Base-by-base conservation (phyloP, 2,113 vertebrate genomes). In the Terrapene triunguis region DNA sequence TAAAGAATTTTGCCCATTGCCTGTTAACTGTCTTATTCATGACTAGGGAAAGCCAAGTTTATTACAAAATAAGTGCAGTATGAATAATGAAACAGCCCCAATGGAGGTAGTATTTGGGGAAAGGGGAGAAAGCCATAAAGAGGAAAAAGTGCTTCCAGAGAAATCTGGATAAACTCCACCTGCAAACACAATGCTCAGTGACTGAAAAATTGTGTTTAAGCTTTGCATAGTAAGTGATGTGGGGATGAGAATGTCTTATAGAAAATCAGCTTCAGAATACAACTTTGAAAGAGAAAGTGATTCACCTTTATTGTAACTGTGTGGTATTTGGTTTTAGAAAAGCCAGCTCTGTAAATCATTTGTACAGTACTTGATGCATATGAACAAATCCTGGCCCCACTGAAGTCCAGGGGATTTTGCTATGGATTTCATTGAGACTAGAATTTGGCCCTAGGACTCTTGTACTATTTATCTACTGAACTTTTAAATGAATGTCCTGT, bases 401-500 rank as follows among this genome's bases (percentile, higher is more conserved):
- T 50, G 11, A n/a, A 53, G 81, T 79, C 50, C 86, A 35, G 5
- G 19, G 47, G 0, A 80, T 4, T 84, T 38, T 82, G 10, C 29
- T 38, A 32, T 87, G 78, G 29, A 32, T 27, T 91, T 94, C 83
- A 44, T 62, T 88, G 29, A 6, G 32, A 59, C 32, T 89, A 62
- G 85, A 95, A 84, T 2, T 8, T 57, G 85, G 2, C 6, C 93
- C 78, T 65, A 84, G 55, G 78, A 84, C n/a, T 94, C 53, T 47
- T 35, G 27, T 51, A 82, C 3, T 82, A 42, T 93, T 94, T 87
- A 19, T 80, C 2, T 91, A 0, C 47, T 85, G 38, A 96, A 88
- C 51, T 97, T 96, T 95, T 94, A 96, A 94, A 35, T 80, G 87
- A 94, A 84, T 91, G 57, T 92, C 80, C 47, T 97, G 94, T 96